phyloP scores from a whole-genome alignment of 2,113 vertebrate genomes.

The Nematolebias whitei region DNA sequence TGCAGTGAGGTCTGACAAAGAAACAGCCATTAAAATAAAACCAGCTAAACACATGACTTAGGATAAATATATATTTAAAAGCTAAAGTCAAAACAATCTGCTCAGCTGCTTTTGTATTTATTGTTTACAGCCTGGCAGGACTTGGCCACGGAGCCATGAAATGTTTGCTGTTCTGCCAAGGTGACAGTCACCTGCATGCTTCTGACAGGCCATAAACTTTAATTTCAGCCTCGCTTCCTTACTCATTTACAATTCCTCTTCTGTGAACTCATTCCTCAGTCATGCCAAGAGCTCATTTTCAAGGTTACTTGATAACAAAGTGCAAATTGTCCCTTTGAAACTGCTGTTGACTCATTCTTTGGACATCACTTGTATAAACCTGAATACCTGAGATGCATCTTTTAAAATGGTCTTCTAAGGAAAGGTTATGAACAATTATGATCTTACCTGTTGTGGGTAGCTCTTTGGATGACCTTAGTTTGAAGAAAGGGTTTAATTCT shows the following conservation, averaged over 20 bases:
- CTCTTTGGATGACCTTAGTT: too few relatives aligned
- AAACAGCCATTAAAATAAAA: conserved; percentile 1
- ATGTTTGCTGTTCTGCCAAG: neutral
- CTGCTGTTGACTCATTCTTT: conserved; percentile 30
- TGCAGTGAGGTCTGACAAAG: too few relatives aligned
- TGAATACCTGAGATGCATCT: conserved; percentile 36
- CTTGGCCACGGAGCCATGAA: too few relatives aligned
- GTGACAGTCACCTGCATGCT: conserved; percentile 8
- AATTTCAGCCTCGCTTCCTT: neutral
- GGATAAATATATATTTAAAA: conserved; percentile 11
- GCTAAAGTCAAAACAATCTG: conserved; percentile 9
- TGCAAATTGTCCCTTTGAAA: conserved; percentile 18
- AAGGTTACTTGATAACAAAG: conserved; percentile 27
- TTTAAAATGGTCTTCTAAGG: too few relatives aligned
- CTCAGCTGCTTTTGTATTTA: conserved; percentile 8
- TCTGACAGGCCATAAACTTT: conserved; percentile 15
- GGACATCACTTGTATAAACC: neutral
- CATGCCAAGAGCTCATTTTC: conserved; percentile 11
- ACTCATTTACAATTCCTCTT: conserved; percentile 10
- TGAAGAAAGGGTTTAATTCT: too few relatives aligned
- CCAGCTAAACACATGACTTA: neutral
- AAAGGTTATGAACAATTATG: too few relatives aligned
- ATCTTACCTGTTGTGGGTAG: too few relatives aligned
- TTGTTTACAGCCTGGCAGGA: conserved; percentile 10
- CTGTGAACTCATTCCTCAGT: conserved; percentile 30